Conservation (phyloP, 1,140 invertebrate genomes). For the Dendroctonus valens region DNA sequence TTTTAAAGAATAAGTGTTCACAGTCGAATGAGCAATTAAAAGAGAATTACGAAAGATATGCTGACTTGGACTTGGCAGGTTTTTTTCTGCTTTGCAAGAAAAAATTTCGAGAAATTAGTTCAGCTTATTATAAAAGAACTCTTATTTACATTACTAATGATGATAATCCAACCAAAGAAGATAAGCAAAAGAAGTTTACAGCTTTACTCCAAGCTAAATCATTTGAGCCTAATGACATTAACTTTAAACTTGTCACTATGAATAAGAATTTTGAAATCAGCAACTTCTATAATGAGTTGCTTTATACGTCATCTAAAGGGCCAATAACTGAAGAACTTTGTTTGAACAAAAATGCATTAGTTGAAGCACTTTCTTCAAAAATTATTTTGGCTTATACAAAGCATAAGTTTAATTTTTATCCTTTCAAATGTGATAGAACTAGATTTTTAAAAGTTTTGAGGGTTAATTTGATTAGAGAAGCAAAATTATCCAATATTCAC, state of each 20-base stretch:
- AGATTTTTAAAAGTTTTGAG: slow-evolving; percentile 35
- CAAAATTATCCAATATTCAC: slow-evolving; percentile 31
- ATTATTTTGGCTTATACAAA: slow-evolving; percentile 29
- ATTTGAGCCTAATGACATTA: slow-evolving; percentile 37
- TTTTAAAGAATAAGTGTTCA: slow-evolving; percentile 23
- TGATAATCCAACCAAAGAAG: slow-evolving; percentile 36
- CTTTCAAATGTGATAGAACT: slow-evolving; percentile 34
- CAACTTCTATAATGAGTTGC: slow-evolving; percentile 41
- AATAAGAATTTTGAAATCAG: slow-evolving; percentile 36
- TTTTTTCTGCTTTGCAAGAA: slow-evolving; percentile 41
- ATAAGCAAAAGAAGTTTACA: slow-evolving; percentile 35
- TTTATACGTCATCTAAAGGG: slow-evolving; percentile 22
- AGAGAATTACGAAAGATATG: slow-evolving; percentile 33
- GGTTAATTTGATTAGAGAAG: slow-evolving; percentile 29
- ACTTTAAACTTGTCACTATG: slow-evolving; percentile 37
- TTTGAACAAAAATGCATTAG: slow-evolving; percentile 35
- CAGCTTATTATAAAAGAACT: slow-evolving; percentile 36
- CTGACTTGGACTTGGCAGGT: slow-evolving; percentile 33
- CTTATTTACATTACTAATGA: slow-evolving; percentile 41
- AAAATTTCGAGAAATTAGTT: slow-evolving; percentile 37
- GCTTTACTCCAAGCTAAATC: slow-evolving; percentile 41
- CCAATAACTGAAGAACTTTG: slow-evolving; percentile 34
- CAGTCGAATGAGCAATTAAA: slow-evolving; percentile 30
- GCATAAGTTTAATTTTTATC: slow-evolving; percentile 35
- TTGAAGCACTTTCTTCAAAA: slow-evolving; percentile 30